phyloP scores from a whole-genome alignment of 2,113 vertebrate species.

The Macrotus californicus region DNA sequence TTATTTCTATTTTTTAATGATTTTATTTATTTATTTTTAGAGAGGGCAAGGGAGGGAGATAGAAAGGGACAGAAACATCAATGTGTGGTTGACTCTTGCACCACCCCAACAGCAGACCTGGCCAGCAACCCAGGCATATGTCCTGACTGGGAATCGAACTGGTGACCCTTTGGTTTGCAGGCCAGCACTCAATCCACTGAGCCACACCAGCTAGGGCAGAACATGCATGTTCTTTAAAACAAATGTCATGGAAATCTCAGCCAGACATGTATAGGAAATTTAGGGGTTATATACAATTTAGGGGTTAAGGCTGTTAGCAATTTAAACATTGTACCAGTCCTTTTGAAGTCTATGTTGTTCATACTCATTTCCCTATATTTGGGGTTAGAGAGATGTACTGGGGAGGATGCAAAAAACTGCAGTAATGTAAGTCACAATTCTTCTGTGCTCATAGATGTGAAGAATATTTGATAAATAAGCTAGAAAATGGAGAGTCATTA shows the following conservation, averaged over 20 bases:
- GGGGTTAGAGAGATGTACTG: neutral
- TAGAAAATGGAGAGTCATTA: neutral
- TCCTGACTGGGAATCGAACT: too few species aligned
- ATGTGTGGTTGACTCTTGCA: too few species aligned
- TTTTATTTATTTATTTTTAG: neutral
- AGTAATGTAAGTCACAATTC: slow-evolving; percentile 2
- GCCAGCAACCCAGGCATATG: too few species aligned
- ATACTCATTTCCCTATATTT: neutral
- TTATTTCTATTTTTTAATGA: neutral
- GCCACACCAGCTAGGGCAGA: neutral
- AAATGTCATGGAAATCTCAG: neutral
- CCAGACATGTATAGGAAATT: neutral
- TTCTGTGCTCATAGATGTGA: neutral
- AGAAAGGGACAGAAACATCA: too few species aligned
- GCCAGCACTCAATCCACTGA: too few species aligned
- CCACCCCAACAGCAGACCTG: too few species aligned
- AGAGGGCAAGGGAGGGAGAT: too few species aligned
- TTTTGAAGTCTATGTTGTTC: neutral
- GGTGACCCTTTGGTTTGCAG: too few species aligned
- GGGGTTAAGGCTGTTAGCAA: neutral
- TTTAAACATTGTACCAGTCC: neutral
- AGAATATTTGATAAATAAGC: neutral
- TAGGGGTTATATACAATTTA: slow-evolving; percentile 9
- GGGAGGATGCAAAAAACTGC: too few species aligned
- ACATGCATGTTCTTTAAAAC: neutral